Evolutionary conservation across 2,888 invertebrate species (phyloP).

Genomic region (Acleris cristana): DNA sequence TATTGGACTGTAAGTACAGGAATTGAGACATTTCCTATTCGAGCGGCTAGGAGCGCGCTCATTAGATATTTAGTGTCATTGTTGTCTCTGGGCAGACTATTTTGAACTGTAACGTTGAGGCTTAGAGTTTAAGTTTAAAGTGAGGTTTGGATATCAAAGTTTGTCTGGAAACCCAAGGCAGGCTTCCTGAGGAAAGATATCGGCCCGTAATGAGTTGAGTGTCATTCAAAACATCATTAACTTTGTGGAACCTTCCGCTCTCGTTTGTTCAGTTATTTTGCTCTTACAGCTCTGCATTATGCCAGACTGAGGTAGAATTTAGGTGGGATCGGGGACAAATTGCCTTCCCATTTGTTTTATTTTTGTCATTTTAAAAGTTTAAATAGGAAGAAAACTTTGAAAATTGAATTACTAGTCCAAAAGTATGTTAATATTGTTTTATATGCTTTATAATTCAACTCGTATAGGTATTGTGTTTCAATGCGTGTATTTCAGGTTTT

Average conservation of each 20-base stretch:
- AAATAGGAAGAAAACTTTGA: no score
- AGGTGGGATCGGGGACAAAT: no score
- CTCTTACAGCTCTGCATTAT: background rate
- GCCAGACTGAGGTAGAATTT: background rate
- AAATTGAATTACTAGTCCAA: no score
- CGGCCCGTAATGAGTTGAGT: conserved; percentile 78
- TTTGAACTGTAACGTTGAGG: conserved; percentile 31
- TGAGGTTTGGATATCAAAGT: conserved; percentile 49
- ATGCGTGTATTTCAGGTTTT: no score
- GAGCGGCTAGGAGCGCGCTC: conserved; percentile 61
- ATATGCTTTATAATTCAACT: no score
- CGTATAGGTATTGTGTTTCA: no score
- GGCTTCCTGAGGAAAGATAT: conserved; percentile 75
- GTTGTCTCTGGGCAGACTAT: conserved; percentile 44
- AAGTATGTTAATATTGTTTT: no score
- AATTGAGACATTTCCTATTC: conserved; percentile 62
- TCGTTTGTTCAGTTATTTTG: conserved; percentile 43
- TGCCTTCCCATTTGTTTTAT: no score
- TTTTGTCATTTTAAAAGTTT: no score
- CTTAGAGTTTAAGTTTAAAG: conserved; percentile 44
- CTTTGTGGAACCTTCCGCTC: conserved; percentile 57
- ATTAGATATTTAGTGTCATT: conserved; percentile 76
- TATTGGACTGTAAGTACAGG: conserved; percentile 40
- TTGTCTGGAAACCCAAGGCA: conserved; percentile 55
- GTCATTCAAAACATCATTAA: conserved; percentile 79